These are phyloP conservation scores for Odontesthes bonariensis DNA, from an alignment of 2,113 vertebrate genomes.

Conservation along the genomic window DNA sequence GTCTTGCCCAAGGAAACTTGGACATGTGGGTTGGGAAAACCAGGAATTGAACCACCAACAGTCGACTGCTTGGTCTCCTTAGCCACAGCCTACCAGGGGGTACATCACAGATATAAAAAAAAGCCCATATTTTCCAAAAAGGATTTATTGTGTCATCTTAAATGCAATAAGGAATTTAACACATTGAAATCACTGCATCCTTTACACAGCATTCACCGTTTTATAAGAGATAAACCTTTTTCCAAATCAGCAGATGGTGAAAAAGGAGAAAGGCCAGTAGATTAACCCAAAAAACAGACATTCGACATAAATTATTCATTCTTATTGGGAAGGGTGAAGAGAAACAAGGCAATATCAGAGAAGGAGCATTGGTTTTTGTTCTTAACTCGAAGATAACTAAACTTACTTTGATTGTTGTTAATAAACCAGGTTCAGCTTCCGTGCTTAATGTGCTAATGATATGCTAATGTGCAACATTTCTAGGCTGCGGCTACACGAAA, in stretches of 20 bases:
- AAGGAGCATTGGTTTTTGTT: background rate
- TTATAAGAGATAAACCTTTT: background rate
- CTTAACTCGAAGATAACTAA: background rate
- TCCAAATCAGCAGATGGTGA: slow-evolving; percentile 2
- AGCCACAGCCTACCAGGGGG: too few species aligned
- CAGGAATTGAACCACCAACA: background rate
- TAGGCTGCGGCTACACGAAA: too few species aligned
- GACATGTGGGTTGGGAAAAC: background rate
- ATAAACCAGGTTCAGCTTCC: background rate
- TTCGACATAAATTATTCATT: background rate
- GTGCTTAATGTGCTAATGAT: slow-evolving; percentile 1
- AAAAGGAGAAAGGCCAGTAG: background rate
- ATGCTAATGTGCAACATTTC: slow-evolving; percentile 18
- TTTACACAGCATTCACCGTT: background rate
- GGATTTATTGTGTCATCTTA: background rate
- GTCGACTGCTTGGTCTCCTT: too few species aligned
- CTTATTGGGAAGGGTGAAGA: background rate
- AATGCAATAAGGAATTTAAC: background rate
- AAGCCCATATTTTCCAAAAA: too few species aligned
- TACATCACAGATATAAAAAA: too few species aligned
- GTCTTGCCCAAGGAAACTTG: background rate
- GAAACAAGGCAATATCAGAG: background rate
- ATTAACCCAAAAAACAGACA: background rate
- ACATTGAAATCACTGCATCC: background rate
- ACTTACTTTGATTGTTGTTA: background rate